phyloP scores from a whole-genome alignment of 2,113 vertebrate species.

The Crotalus helleri region DNA sequence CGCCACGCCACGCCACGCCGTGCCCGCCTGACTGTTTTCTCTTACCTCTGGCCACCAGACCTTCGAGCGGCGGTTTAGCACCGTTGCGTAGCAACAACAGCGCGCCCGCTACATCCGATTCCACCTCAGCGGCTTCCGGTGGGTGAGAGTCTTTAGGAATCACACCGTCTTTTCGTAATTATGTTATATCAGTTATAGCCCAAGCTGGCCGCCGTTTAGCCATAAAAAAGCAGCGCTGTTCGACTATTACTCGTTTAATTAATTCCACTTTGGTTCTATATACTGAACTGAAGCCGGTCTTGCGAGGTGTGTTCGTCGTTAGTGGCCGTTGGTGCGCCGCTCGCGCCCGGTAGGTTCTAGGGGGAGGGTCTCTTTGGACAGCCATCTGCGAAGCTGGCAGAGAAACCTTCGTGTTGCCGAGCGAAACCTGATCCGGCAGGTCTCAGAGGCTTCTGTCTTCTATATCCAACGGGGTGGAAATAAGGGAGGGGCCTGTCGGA shows the following conservation, averaged over 20 bases:
- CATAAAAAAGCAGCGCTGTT: background rate
- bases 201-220: background rate
- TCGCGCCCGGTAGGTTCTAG: background rate
- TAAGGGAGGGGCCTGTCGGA: background rate
- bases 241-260: background rate
- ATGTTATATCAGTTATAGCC: background rate
- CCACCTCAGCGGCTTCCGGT: background rate
- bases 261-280: background rate
- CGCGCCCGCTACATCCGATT: background rate
- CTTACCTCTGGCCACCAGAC: background rate
- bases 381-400: background rate
- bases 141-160: background rate
- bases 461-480: background rate
- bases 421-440: background rate
- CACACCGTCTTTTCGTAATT: background rate
- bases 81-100: conserved; percentile 42
- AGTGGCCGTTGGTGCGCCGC: background rate
- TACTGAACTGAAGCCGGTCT: background rate
- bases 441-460: accelerated
- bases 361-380: background rate
- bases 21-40: background rate
- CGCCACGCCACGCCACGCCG: too few species aligned
- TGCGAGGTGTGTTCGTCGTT: background rate
- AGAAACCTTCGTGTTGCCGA: background rate
- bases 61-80: background rate